These are phyloP conservation scores for Typhlichthys eigenmanni DNA, from an alignment of 2,797 vertebrate genomes.

Conservation along the genomic window DNA sequence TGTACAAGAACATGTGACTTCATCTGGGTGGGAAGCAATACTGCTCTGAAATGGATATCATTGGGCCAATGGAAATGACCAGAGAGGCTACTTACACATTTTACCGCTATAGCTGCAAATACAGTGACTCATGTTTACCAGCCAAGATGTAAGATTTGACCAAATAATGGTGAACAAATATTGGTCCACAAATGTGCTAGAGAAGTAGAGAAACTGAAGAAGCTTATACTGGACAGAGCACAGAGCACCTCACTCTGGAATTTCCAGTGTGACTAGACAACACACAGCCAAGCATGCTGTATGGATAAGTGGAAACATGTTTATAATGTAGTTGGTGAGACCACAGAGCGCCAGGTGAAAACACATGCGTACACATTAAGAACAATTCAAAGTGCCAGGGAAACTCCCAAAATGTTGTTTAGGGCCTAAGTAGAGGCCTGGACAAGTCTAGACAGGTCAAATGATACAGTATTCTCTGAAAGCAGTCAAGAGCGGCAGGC, in stretches of 20 bases:
- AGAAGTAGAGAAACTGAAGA: not conserved
- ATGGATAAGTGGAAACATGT: slow-evolving; percentile 55
- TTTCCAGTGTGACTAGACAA: slow-evolving; percentile 32
- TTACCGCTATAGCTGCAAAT: slow-evolving; percentile 5
- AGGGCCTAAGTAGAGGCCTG: slow-evolving; percentile 45
- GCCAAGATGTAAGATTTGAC: too few species aligned
- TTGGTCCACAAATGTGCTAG: not conserved
- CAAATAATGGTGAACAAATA: too few species aligned
- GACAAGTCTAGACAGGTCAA: slow-evolving; percentile 71
- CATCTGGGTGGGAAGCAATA: not conserved
- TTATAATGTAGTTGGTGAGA: slow-evolving; percentile 30
- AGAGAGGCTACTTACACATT: not conserved
- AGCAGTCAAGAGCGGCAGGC: slow-evolving; percentile 40
- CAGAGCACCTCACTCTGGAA: slow-evolving; percentile 24
- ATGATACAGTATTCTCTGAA: slow-evolving; percentile 48
- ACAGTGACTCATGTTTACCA: slow-evolving; percentile 4
- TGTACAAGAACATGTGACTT: not conserved
- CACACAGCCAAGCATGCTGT: slow-evolving; percentile 10
- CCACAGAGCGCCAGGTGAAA: slow-evolving; percentile 26
- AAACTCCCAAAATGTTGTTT: slow-evolving; percentile 63
- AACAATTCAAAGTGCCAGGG: slow-evolving; percentile 46
- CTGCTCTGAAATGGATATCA: not conserved
- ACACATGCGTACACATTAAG: slow-evolving; percentile 20
- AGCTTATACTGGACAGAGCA: not conserved
- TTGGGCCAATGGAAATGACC: not conserved